phyloP scores from a whole-genome alignment of 92 coral and sea anemone genomes.

The Diadumene lineata region DNA sequence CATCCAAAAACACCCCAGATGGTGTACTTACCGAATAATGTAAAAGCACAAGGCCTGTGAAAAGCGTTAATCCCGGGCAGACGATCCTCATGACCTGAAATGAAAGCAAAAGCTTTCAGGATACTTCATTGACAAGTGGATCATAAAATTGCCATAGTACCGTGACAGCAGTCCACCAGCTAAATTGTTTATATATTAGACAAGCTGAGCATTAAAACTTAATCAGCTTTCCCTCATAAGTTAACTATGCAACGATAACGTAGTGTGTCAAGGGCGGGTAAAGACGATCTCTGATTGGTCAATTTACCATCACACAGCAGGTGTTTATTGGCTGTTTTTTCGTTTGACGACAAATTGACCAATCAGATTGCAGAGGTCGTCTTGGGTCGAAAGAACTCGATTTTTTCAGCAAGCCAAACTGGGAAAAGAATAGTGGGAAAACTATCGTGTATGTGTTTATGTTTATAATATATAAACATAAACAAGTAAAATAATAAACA shows the following conservation, averaged over 20 bases:
- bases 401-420: constrained; percentile 66
- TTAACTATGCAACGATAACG: constrained; percentile 97
- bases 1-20: background rate
- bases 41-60: constrained; percentile 89
- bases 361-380: constrained; percentile 58
- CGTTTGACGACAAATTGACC: constrained; percentile 47
- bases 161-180: constrained; percentile 93
- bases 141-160: constrained; percentile 52
- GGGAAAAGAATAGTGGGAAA: constrained; percentile 1
- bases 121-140: constrained; percentile 70
- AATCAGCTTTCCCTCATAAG: constrained; percentile 92
- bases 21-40: constrained; percentile 86
- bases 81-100: constrained; percentile 99
- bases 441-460: constrained; percentile 10
- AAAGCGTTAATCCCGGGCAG: constrained; percentile 91
- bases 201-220: constrained; percentile 86
- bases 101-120: constrained; percentile 76
- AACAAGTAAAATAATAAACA: constrained; percentile 31
- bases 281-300: constrained; percentile 73
- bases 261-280: constrained; percentile 81
- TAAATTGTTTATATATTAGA: constrained; percentile 98
- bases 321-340: constrained; percentile 64
- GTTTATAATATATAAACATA: constrained; percentile 5
- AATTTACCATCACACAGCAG: constrained; percentile 52
- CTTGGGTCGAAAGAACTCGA: constrained; percentile 43